Base-by-base conservation (phyloP, 2,113 vertebrate genomes). In the Fulica atra region DNA sequence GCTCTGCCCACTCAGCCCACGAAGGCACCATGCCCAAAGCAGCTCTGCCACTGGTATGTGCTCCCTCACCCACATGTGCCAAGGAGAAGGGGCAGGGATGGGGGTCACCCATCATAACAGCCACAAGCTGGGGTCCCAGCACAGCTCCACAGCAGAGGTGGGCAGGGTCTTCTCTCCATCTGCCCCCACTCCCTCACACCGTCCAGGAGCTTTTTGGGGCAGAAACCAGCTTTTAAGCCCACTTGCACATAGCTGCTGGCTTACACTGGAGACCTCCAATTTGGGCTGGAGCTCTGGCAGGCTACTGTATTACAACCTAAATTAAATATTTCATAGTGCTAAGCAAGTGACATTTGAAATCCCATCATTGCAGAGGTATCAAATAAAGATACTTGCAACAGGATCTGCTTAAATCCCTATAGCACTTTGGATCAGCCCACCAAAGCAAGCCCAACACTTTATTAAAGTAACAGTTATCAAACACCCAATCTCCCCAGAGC, bases 311-410 rank as follows among this genome's bases (percentile, higher is more conserved):
- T 93, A 86, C 89, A 90, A 59, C 11, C 42, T 61, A 93, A 94
- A 96, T 96, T 96, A 94, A 96, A 93, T 93, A 89, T 93, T 96
- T 93, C 92, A 92, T 42, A 63, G 92, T 10, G 79, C 81, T 94
- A 96, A 95, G 94, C 92, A 60, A 96, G 84, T 95, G 94, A 92
- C 93, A 95, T 93, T 96, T 96, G 64, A 88, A 95, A 83, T 88
- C 68, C 35, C 14, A 85, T 10, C 94, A 89, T 46, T 3, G 66
- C 89, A 68, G 90, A 40, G 85, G 87, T 96, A 96, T 95, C 96
- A 88, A 50, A 73, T 94, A 89, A 35, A 96, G 88, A 66, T 72
- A 88, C 73, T 88, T 94, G 89, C 91, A 94, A 93, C 1, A 7
- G 68, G 90, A 96, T 77, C 88, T 35, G 38, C 40, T 90, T 20